Evolutionary conservation across 2,113 vertebrate genomes (phyloP), one percentile per base, ranked within the genome.

Genomic region (Chloropsis hardwickii): DNA sequence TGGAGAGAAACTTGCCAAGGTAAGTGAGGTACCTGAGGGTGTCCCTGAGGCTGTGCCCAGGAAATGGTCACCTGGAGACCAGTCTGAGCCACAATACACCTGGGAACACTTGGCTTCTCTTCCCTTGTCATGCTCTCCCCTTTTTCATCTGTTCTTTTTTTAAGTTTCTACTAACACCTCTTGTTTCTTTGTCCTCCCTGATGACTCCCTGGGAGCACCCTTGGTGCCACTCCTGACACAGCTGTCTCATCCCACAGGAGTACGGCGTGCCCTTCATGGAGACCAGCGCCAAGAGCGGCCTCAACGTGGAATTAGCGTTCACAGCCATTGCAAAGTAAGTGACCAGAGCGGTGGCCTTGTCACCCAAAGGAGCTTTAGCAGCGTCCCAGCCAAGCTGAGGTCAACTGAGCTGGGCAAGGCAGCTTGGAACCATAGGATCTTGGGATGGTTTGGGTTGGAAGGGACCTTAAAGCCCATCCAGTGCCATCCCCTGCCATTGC

Each of bases 251-350:
- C 88, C 94, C 91, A 25, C 97, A 99, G 99, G 99, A 99, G 81
- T 99, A 98, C 0, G 98, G 99, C 7, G 98, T 99, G 88, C 99
- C 99, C 57, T 99, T 99, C 92, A 99, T 99, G 99, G 99, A 99
- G 97, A 99, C 99, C 91, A 99, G 99, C 0, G 99, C 99, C 72
- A 99, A 98, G 96, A 98, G 97, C 0, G 99, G 99, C 73, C 98
- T 99, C 88, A 99, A 99, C 0, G 98, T 99, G 28, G 99, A 99
- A 50, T 90, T 99, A 93, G 99, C 99, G 0, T 99, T 99, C 97
- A 99, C 96, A 16, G 99, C 99, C 90, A 98, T 99, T 7, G 99
- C 99, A 17, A 99, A 99, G 99, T 99, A 93, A 99, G 99, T 97
- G 35, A 40, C 16, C 8, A 51, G 22, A 48, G 70, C 11, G 42